A percentile compares a stretch with the other conserved stretches of the same genome.
Conservation (phyloP, 2,797 vertebrate species). For the Morelia viridis region DNA sequence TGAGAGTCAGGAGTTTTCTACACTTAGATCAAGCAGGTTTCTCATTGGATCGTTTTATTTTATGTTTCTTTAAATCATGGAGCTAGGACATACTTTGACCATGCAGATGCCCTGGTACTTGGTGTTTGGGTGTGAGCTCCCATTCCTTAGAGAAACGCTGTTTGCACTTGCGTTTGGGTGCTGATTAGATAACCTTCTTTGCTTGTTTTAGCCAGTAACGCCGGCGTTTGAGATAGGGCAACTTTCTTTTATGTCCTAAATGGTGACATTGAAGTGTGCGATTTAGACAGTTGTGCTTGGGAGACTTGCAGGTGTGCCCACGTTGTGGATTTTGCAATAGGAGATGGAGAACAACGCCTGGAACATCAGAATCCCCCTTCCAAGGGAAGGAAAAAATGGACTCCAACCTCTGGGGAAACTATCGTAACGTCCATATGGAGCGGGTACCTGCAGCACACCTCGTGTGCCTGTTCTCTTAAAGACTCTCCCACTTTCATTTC, state of each 20-base stretch:
- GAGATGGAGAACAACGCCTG: not conserved
- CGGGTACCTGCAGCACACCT: not conserved
- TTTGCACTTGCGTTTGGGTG: slow-evolving; percentile 59
- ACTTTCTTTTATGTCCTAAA: slow-evolving; percentile 21
- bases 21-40: not conserved
- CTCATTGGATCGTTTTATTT: not conserved
- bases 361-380: not conserved
- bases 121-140: not conserved
- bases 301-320: slow-evolving; percentile 46
- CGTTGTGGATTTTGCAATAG: not conserved
- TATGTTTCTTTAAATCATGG: not conserved
- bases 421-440: not conserved
- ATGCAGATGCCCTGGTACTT: not conserved
- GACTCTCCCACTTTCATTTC: not conserved
- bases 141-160: not conserved
- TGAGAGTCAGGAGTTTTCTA: not conserved
- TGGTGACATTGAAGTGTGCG: slow-evolving; percentile 64
- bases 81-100: not conserved
- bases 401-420: not conserved
- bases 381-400: rapidly evolving
- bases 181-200: slow-evolving; percentile 66
- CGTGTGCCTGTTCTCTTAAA: not conserved
- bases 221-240: slow-evolving; percentile 12
- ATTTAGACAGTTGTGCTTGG: slow-evolving; percentile 68
- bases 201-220: slow-evolving; percentile 43